These are phyloP conservation scores for Zaprionus nigranus DNA, from an alignment of 1,140 invertebrate species.

Conservation along the genomic window DNA sequence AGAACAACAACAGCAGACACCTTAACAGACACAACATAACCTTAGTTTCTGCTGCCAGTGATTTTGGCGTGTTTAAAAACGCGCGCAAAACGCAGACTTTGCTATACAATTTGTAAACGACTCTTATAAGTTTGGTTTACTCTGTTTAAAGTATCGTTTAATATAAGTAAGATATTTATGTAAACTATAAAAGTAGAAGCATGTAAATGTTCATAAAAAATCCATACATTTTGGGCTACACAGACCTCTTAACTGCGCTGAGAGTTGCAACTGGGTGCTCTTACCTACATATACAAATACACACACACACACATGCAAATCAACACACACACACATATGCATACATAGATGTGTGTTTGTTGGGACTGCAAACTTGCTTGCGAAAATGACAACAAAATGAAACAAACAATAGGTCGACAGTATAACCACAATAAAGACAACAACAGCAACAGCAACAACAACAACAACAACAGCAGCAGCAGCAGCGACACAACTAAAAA, in stretches of 20 bases:
- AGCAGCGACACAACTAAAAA: slow-evolving; percentile 49
- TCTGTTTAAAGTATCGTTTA: too few species aligned
- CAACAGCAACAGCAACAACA: slow-evolving; percentile 23
- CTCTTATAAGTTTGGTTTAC: neutral
- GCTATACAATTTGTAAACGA: neutral
- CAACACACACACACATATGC: neutral
- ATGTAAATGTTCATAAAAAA: neutral
- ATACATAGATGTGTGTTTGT: slow-evolving; percentile 18
- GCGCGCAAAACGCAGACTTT: neutral
- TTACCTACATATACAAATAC: slow-evolving; percentile 12
- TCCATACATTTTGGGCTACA: slow-evolving; percentile 3
- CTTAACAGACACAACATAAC: neutral
- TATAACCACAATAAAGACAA: slow-evolving; percentile 43
- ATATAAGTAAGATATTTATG: neutral
- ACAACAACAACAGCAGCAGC: slow-evolving; percentile 9
- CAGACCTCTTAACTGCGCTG: neutral
- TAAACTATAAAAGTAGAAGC: too few species aligned
- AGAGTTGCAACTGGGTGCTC: slow-evolving; percentile 23
- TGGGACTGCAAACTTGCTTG: slow-evolving; percentile 58
- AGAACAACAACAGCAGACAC: neutral
- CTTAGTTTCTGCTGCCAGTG: neutral
- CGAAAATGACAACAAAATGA: slow-evolving; percentile 69
- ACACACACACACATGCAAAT: slow-evolving; percentile 2
- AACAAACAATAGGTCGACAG: slow-evolving; percentile 70
- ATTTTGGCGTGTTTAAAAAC: neutral